Base-by-base conservation (phyloP, 2,888 invertebrate genomes). In the Dryomyza anilis region DNA sequence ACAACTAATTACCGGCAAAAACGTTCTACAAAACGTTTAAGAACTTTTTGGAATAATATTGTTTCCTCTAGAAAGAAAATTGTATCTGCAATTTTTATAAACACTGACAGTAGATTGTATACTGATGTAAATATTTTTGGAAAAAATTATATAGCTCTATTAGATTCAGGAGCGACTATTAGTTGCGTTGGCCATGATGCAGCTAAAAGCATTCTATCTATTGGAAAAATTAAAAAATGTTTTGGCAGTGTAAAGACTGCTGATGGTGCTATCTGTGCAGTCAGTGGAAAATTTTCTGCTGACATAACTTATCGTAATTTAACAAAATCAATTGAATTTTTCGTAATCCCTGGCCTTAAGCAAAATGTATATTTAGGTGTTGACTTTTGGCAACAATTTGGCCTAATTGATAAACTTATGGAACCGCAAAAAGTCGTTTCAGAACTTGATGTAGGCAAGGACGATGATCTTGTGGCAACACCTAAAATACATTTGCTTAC, bases 361-460 rank as follows among this genome's bases (percentile, higher is more conserved):
- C 58, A 55, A 50, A 14, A 63, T 14, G 25, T 67, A 1, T 63
- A 65, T 21, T 43, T 65, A 4, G 68, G 63, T 3, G 46, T 62
- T 4, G 64, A 66, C n/a, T 68, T 66, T 46, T 64, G 63, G 63
- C 14, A 45, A 12, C 8, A 2, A 0, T 67, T 68, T 14, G n/a
- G n/a, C n/a, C n/a, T n/a, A n/a, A n/a, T n/a, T n/a, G n/a, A n/a
- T n/a, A n/a, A n/a, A n/a, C n/a, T n/a, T n/a, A n/a, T n/a, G n/a
- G n/a, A n/a, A n/a, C n/a, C n/a, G n/a, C n/a, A n/a, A n/a, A n/a
- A n/a, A n/a, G n/a, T n/a, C n/a, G n/a, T n/a, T n/a, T n/a, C n/a
- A n/a, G n/a, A 23, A 16, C 53, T 25, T 27, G 39, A 53, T 39
- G 3, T 60, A 5, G 14, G 59, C 16, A 55, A 45, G 1, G 52